Base-by-base conservation (phyloP, 2,888 invertebrate species). In the Leucoptera coffeella region DNA sequence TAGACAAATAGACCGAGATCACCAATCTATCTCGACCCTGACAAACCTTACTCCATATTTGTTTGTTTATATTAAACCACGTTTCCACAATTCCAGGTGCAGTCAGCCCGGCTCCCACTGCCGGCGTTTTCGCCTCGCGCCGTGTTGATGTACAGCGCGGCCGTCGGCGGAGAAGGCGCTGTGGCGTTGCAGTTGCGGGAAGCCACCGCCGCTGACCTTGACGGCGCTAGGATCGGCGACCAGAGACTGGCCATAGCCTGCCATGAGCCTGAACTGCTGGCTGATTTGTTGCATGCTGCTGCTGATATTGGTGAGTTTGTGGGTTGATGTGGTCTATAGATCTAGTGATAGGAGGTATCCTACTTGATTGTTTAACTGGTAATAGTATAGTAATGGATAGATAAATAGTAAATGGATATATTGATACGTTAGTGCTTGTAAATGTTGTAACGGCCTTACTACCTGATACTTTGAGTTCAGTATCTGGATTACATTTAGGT, bases 191-290 rank as follows among this genome's bases (percentile, higher is more conserved):
- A 79, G 50, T 64, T 78, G 38, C 69, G 78, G 17, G 78, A 79
- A 41, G 76, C 77, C 15, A 76, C 56, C 12, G 64, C 65, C 1
- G 61, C 56, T 4, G 65, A 64, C 39, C 47, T 62, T 29, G 75
- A 76, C 30, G 56, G 58, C 30, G 69, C 67, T 39, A 38, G 53
- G 17, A 47, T 77, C 32, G 73, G 73, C 42, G 75, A 78, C 40
- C 82, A 82, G 39, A 74, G 82, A 40, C 74, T 84, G 34, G 80
- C 81, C 39, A 78, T 80, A 45, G 80, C 83, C 37, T 83, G 83
- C 59, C 81, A 82, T 47, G 84, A 85, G 58, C 78, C 82, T 14
- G 83, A 83, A 44, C 76, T 84, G 48, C 67, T 85, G 30, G 80
- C 82, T 25, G 84, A 84, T 52, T 69, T 84, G 43, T 67, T 84